These are phyloP conservation scores for Stenichneumon culpator DNA, from an alignment of 2,888 invertebrate genomes.

Conservation along the genomic window DNA sequence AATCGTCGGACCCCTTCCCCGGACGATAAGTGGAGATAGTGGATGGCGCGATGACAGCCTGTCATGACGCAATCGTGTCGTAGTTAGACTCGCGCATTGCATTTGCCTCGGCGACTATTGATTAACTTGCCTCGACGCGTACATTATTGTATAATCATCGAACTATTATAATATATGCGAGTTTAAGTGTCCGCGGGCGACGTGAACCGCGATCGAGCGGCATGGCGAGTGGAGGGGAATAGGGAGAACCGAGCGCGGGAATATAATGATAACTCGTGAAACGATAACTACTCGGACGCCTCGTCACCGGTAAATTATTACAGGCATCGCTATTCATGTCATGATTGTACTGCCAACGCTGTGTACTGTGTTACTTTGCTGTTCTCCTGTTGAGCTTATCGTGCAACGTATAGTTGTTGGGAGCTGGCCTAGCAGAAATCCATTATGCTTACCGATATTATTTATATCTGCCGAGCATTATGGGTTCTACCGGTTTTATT, in stretches of 20 bases:
- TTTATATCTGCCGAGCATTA: conserved; percentile 18
- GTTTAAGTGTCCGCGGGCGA: conserved; percentile 26
- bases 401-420: conserved; percentile 34
- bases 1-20: neutral
- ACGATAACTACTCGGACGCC: conserved; percentile 51
- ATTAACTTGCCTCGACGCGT: conserved; percentile 50
- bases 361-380: conserved; percentile 47
- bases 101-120: conserved; percentile 43
- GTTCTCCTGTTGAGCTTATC: conserved; percentile 24
- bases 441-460: conserved; percentile 40
- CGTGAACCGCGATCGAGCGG: conserved; percentile 13
- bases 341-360: conserved; percentile 52
- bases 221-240: neutral
- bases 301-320: conserved; percentile 63
- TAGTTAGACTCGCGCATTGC: conserved; percentile 5
- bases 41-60: conserved; percentile 35
- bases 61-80: conserved; percentile 33
- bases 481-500: conserved; percentile 24
- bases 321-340: conserved; percentile 58
- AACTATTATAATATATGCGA: conserved; percentile 49
- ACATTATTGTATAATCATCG: conserved; percentile 52
- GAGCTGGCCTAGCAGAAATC: conserved; percentile 43
- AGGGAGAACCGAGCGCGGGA: conserved; percentile 8
- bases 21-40: neutral
- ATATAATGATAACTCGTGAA: conserved; percentile 56